Evolutionary conservation across 2,888 invertebrate species (phyloP), one percentile per base, ranked within the genome.

Genomic region (Apamea monoglypha): DNA sequence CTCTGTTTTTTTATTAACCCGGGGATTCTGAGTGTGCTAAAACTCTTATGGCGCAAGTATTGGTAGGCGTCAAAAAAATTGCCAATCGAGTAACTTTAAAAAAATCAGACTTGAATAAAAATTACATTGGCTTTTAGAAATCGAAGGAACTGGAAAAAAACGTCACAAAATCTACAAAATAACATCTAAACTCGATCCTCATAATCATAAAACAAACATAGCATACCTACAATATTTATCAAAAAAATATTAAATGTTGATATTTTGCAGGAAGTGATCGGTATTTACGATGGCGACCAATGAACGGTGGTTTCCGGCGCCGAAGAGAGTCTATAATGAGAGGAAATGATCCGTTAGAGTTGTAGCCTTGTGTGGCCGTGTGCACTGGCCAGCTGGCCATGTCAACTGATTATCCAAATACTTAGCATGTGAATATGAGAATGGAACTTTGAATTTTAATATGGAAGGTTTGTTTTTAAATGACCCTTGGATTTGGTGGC

Each of bases 281-380:
- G 92, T 90, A 93, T 94, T 93, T 94, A 94, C 91, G 92, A 93
- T 91, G 92, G 91, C 91, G 90, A 89, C 88, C 92, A 91, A 92
- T 94, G 94, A 95, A 91, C 90, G 94, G 92, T 90, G 89, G 87
- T 91, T 94, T 96, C 96, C 96, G 95, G 92, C 89, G 89, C 87
- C 91, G 90, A 92, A 91, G 89, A 88, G 90, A 90, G 88, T 78
- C 76, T 78, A 81, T 90, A 81, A 89, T 86, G 80, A 89, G 89
- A 88, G 83, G 88, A 89, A 83, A 86, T 82, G 74, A 75, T 82
- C 90, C 91, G 87, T 90, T 90, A 89, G 80, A 84, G 66, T 69
- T 59, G 82, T 36, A 82, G 79, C 78, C 85, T 80, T 88, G 82
- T 82, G 77, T 76, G 85, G 75, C 72, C 82, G 74, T 71, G 78